Percentiles rank a stretch among this genome's conserved stretches.
Conservation (phyloP, 2,888 invertebrate genomes). For the Melikaiella ostensackeni region DNA sequence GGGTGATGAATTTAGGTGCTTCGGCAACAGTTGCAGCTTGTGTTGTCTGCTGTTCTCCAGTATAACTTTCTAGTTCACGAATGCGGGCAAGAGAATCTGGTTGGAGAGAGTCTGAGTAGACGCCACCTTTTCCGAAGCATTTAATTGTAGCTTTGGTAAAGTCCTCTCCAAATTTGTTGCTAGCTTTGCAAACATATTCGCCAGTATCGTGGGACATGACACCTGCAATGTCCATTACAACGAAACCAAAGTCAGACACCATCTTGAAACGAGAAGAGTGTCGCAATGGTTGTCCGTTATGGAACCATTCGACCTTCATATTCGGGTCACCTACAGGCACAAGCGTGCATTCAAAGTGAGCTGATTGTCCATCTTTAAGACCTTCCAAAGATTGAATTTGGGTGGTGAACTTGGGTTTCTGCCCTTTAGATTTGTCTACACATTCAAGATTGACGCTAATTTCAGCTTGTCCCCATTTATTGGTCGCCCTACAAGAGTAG, state of each 20-base stretch:
- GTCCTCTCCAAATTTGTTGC: constrained; percentile 94
- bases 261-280: constrained; percentile 95
- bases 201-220: constrained; percentile 95
- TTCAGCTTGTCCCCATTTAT: constrained; percentile 93
- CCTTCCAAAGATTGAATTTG: constrained; percentile 91
- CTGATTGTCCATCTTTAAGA: constrained; percentile 94
- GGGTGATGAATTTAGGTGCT: constrained; percentile 93
- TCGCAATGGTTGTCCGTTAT: constrained; percentile 92
- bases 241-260: constrained; percentile 96
- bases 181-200: constrained; percentile 94
- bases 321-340: constrained; percentile 96
- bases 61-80: constrained; percentile 87
- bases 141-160: constrained; percentile 90
- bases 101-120: constrained; percentile 92
- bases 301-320: constrained; percentile 97
- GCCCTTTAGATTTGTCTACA: constrained; percentile 90
- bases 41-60: constrained; percentile 82
- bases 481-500: constrained; percentile 92
- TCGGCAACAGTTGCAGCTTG: constrained; percentile 85
- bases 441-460: constrained; percentile 90
- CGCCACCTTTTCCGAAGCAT: constrained; percentile 91
- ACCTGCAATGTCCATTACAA: constrained; percentile 95
- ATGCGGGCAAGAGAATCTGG: constrained; percentile 94
- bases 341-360: constrained; percentile 96
- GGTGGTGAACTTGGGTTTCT: constrained; percentile 92